Conservation (phyloP, 2,797 vertebrate genomes). For the Lerista edwardsae region DNA sequence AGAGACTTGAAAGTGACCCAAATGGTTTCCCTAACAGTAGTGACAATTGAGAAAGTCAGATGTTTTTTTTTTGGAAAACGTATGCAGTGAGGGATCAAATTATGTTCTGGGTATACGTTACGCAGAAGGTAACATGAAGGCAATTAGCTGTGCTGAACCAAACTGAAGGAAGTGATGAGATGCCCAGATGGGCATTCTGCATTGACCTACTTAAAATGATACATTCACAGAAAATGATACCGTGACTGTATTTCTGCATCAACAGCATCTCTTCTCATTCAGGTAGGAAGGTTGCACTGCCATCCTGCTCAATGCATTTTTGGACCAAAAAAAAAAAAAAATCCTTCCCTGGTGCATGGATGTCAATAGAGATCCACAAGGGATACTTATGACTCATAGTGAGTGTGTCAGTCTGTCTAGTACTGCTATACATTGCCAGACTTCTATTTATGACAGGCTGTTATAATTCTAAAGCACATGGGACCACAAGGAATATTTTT, state of each 20-base stretch:
- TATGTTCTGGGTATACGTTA: background rate
- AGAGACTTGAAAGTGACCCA: too few species aligned
- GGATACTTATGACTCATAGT: constrained; percentile 5
- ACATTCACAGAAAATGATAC: background rate
- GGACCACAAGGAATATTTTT: constrained; percentile 12
- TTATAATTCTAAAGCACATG: constrained; percentile 34
- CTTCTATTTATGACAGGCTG: constrained; percentile 1
- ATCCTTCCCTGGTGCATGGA: fast-evolving
- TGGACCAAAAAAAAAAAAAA: background rate
- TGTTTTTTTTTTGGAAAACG: too few species aligned
- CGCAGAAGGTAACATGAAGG: too few species aligned
- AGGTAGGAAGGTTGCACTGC: background rate
- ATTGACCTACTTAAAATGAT: background rate
- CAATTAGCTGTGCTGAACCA: constrained; percentile 18
- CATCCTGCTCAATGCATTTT: background rate
- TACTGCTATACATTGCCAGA: constrained; percentile 5
- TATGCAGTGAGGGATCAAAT: background rate
- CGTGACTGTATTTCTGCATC: background rate
- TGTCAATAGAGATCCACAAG: background rate
- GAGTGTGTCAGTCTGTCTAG: constrained; percentile 13
- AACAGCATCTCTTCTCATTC: background rate
- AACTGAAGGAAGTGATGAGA: background rate
- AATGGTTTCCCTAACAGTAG: too few species aligned
- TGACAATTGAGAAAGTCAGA: too few species aligned
- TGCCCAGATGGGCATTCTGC: background rate